These are phyloP conservation scores for Coenonympha glycerion DNA, from an alignment of 2,888 invertebrate species.

Conservation along the genomic window DNA sequence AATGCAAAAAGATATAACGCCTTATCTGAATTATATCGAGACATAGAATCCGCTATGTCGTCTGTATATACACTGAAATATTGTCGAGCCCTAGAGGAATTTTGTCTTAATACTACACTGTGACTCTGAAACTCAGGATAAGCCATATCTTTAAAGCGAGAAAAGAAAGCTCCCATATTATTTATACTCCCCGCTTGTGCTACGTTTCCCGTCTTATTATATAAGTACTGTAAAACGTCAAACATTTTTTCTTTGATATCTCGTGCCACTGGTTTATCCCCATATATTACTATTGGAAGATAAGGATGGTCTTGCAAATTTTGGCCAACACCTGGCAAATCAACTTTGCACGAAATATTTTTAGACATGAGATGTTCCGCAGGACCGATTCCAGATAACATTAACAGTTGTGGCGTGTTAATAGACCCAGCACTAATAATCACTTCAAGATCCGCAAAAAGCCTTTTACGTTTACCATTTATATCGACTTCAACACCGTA, in stretches of 20 bases:
- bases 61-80: background rate
- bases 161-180: constrained; percentile 64
- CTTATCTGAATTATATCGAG: constrained; percentile 38
- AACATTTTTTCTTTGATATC: constrained; percentile 37
- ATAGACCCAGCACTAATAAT: constrained; percentile 66
- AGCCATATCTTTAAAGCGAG: constrained; percentile 37
- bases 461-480: constrained; percentile 28
- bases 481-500: constrained; percentile 55
- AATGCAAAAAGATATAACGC: constrained; percentile 48
- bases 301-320: constrained; percentile 73
- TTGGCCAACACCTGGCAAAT: constrained; percentile 65
- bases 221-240: constrained; percentile 63
- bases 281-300: constrained; percentile 51
- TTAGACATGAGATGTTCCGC: constrained; percentile 46
- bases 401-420: constrained; percentile 67
- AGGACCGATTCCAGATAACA: constrained; percentile 73
- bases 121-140: constrained; percentile 49
- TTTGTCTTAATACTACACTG: constrained; percentile 27
- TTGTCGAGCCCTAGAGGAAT: background rate
- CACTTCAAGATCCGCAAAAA: constrained; percentile 54
- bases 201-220: constrained; percentile 67
- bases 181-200: constrained; percentile 61
- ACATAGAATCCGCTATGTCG: constrained; percentile 7
- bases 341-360: constrained; percentile 47
- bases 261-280: constrained; percentile 38